These are phyloP conservation scores for Norana najaformis DNA, from an alignment of 2,888 invertebrate genomes.

Conservation along the genomic window DNA sequence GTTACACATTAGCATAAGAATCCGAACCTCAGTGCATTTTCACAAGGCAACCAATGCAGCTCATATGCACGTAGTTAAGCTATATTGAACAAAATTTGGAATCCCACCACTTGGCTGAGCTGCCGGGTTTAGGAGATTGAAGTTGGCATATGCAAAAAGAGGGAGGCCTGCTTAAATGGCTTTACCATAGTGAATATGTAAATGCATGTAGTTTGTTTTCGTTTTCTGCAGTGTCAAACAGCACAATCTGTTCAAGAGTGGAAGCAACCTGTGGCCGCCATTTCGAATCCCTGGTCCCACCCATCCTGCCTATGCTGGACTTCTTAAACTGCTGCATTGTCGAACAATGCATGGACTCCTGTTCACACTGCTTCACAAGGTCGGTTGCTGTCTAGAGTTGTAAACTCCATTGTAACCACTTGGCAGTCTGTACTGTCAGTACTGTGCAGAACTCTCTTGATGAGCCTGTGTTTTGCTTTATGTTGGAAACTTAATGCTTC, in stretches of 20 bases:
- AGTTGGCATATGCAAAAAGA: no score
- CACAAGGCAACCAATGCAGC: no score
- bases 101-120: no score
- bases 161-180: no score
- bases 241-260: conserved; percentile 66
- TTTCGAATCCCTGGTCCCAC: conserved; percentile 72
- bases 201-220: conserved; percentile 8
- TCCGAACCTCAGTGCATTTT: no score
- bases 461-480: background rate
- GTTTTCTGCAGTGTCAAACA: conserved; percentile 67
- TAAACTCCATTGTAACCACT: background rate
- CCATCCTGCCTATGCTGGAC: conserved; percentile 48
- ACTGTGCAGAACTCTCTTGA: background rate
- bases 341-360: conserved; percentile 72
- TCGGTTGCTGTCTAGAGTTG: conserved; percentile 25
- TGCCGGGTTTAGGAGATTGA: no score
- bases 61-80: no score
- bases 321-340: conserved; percentile 57
- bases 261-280: conserved; percentile 76
- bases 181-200: background rate
- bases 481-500: background rate
- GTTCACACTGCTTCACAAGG: conserved; percentile 64
- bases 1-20: no score
- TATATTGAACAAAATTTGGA: no score
- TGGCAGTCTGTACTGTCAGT: background rate